Conservation (phyloP, 2,888 invertebrate species). For the Temnothorax rugatulus region DNA sequence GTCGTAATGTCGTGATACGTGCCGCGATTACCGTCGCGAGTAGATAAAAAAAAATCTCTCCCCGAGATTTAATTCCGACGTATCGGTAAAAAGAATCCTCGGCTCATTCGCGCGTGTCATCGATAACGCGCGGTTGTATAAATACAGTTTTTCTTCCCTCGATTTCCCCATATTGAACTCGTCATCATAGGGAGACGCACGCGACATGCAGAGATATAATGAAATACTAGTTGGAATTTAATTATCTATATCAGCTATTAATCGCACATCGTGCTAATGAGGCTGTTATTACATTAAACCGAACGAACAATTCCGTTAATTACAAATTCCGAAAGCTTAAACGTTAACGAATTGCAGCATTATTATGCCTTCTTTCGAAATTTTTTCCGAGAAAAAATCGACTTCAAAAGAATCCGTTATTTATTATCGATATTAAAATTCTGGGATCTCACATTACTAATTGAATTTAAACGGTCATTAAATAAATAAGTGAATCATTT, state of each 20-base stretch:
- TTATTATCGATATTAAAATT: slow-evolving; percentile 24
- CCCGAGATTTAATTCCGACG: slow-evolving; percentile 76
- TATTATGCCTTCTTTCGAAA: neutral
- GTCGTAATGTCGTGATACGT: slow-evolving; percentile 64
- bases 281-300: slow-evolving; percentile 10
- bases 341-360: neutral
- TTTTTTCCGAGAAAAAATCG: neutral
- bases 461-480: neutral
- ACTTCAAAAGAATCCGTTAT: neutral
- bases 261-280: slow-evolving; percentile 57
- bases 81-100: slow-evolving; percentile 67
- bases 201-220: neutral
- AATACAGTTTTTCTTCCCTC: slow-evolving; percentile 36
- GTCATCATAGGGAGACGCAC: slow-evolving; percentile 5
- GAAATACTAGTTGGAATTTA: slow-evolving; percentile 60
- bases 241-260: slow-evolving; percentile 57
- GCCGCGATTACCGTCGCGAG: slow-evolving; percentile 75
- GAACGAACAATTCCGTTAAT: slow-evolving; percentile 36
- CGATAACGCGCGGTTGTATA: slow-evolving; percentile 38
- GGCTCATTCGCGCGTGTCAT: slow-evolving; percentile 26
- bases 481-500: neutral
- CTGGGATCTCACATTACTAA: neutral
- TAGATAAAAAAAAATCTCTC: slow-evolving; percentile 57
- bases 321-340: slow-evolving; percentile 6
- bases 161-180: slow-evolving; percentile 45